Percentiles rank a stretch among this genome's conserved stretches.
Evolutionary conservation across 2,888 invertebrate species (phyloP).

Genomic region (Acronicta psi): DNA sequence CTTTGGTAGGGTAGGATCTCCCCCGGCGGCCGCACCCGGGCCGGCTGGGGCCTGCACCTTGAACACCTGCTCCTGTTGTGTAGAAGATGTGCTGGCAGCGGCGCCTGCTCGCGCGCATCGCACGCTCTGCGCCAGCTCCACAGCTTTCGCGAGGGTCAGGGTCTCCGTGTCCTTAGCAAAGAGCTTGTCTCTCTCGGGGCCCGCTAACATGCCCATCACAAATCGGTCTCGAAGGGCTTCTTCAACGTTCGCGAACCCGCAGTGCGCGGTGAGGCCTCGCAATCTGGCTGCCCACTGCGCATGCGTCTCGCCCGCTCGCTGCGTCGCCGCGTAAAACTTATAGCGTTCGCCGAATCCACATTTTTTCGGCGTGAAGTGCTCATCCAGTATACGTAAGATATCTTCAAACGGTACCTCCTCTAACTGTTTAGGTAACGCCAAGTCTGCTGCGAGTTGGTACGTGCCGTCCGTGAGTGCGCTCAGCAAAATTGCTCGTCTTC

Average conservation of each 20-base stretch:
- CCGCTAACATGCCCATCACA: conserved; percentile 49
- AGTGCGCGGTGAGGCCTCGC: conserved; percentile 45
- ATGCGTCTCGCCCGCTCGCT: conserved; percentile 42
- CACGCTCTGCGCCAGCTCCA: conserved; percentile 40
- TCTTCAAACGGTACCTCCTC: background rate
- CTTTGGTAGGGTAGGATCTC: background rate
- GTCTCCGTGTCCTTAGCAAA: conserved; percentile 49
- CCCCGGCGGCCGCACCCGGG: background rate
- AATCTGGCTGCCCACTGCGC: conserved; percentile 52
- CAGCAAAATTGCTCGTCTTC: background rate
- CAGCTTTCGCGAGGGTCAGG: too few relatives aligned
- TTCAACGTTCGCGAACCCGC: conserved; percentile 46
- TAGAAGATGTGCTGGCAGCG: background rate
- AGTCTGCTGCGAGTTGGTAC: background rate
- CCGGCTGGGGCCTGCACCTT: background rate
- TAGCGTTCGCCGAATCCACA: conserved; percentile 51
- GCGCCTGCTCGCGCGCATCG: conserved; percentile 33
- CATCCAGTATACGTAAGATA: background rate
- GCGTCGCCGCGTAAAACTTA: conserved; percentile 53
- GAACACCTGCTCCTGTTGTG: background rate
- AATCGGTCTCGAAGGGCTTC: conserved; percentile 50
- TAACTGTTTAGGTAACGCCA: conserved; percentile 1
- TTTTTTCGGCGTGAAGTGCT: conserved; percentile 9
- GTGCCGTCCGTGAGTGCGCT: conserved; percentile 2
- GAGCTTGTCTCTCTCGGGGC: conserved; percentile 27